These are phyloP conservation scores for Polymixis lichenea DNA, from an alignment of 2,888 invertebrate genomes.

Conservation along the genomic window DNA sequence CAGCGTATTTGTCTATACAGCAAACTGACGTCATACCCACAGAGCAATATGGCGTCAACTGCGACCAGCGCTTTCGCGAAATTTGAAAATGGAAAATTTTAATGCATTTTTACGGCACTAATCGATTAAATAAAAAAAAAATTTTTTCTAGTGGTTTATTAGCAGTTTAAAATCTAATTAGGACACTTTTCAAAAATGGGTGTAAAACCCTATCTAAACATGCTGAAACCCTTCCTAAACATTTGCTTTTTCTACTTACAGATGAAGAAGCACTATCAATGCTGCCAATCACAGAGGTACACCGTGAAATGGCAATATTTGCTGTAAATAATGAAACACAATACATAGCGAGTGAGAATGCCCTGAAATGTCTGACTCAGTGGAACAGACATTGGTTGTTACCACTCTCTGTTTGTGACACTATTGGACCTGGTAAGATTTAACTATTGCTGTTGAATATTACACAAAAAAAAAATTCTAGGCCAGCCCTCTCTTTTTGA, in stretches of 20 bases:
- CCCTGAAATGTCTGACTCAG: constrained; percentile 77
- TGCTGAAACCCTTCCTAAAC: not conserved
- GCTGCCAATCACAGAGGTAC: constrained; percentile 78
- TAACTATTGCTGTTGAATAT: constrained; percentile 1
- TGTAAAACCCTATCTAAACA: not conserved
- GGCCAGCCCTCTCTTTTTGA: too few relatives aligned
- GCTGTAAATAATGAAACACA: constrained; percentile 70
- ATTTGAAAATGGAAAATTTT: too few relatives aligned
- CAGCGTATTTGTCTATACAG: too few relatives aligned
- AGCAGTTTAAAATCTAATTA: too few relatives aligned
- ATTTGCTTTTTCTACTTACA: constrained; percentile 57
- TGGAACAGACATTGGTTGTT: constrained; percentile 75
- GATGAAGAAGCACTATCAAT: constrained; percentile 75
- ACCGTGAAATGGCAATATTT: constrained; percentile 77
- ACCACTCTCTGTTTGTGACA: constrained; percentile 75
- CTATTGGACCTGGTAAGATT: constrained; percentile 46
- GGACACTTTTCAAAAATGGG: too few relatives aligned
- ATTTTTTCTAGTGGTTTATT: too few relatives aligned
- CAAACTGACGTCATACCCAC: too few relatives aligned
- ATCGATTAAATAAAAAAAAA: too few relatives aligned
- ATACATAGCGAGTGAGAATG: constrained; percentile 77
- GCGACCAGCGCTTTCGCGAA: too few relatives aligned
- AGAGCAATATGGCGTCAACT: too few relatives aligned
- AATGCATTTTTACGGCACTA: too few relatives aligned
- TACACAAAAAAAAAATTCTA: too few relatives aligned